Conservation (phyloP, 2,113 vertebrate species). For the Cynocephalus volans region DNA sequence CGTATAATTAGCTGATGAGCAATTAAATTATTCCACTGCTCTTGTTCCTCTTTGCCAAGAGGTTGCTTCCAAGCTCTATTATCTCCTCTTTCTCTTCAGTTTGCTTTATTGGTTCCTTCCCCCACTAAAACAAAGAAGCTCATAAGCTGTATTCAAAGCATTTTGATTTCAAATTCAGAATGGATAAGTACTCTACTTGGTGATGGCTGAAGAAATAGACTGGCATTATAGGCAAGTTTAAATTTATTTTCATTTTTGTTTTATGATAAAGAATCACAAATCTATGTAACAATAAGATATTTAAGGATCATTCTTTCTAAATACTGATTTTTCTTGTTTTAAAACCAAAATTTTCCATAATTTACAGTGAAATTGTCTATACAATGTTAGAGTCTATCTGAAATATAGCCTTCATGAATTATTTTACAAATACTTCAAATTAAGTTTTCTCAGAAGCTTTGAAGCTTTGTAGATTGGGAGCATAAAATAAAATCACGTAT, state of each 20-base stretch:
- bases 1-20: slow-evolving; percentile 96
- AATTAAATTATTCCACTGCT: slow-evolving; percentile 97
- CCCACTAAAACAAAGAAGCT: slow-evolving; percentile 84
- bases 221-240: slow-evolving; percentile 78
- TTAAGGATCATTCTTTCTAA: slow-evolving; percentile 47
- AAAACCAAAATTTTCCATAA: slow-evolving; percentile 7
- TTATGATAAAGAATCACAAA: slow-evolving; percentile 66
- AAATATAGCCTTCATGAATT: neutral
- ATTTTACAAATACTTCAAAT: slow-evolving; percentile 35
- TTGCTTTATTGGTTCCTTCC: slow-evolving; percentile 85
- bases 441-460: neutral
- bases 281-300: neutral
- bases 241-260: slow-evolving; percentile 76
- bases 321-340: neutral
- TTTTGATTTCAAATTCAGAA: slow-evolving; percentile 86
- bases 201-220: slow-evolving; percentile 66
- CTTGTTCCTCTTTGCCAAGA: slow-evolving; percentile 92
- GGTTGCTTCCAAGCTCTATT: slow-evolving; percentile 91
- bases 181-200: slow-evolving; percentile 72
- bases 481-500: neutral
- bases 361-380: neutral
- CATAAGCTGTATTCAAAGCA: slow-evolving; percentile 85
- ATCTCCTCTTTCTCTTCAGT: slow-evolving; percentile 88
- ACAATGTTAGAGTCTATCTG: neutral
- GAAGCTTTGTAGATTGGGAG: neutral